phyloP scores from a whole-genome alignment of 2,797 vertebrate species.

The Gobio occitaniae region DNA sequence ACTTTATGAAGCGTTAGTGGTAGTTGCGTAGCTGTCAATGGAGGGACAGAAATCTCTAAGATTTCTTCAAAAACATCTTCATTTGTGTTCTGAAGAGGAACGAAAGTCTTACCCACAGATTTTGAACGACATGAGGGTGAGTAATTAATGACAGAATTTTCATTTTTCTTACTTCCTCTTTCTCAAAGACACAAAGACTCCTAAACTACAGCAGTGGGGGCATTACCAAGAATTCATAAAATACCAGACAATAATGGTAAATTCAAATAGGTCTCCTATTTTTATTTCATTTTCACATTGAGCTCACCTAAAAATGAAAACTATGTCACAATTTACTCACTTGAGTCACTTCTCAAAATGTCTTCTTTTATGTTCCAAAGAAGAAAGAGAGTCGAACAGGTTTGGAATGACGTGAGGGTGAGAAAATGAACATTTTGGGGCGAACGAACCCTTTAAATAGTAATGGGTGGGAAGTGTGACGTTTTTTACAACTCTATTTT shows the following conservation, averaged over 20 bases:
- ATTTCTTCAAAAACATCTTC: too few species aligned
- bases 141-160: too few species aligned
- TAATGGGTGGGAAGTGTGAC: background rate
- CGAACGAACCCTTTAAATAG: background rate
- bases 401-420: background rate
- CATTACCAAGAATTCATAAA: background rate
- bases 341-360: background rate
- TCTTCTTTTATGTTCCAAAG: background rate
- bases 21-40: too few species aligned
- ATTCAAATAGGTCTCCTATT: background rate
- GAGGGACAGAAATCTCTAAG: too few species aligned
- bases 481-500: background rate
- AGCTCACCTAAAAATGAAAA: background rate
- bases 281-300: background rate
- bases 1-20: too few species aligned
- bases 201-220: background rate
- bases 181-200: background rate
- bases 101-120: too few species aligned
- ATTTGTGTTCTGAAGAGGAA: too few species aligned
- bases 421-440: background rate
- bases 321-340: background rate
- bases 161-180: slow-evolving; percentile 1
- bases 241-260: background rate
- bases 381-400: background rate
- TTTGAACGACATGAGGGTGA: too few species aligned